Base-by-base conservation (phyloP, 2,797 vertebrate genomes). In the Vespertilio murinus region DNA sequence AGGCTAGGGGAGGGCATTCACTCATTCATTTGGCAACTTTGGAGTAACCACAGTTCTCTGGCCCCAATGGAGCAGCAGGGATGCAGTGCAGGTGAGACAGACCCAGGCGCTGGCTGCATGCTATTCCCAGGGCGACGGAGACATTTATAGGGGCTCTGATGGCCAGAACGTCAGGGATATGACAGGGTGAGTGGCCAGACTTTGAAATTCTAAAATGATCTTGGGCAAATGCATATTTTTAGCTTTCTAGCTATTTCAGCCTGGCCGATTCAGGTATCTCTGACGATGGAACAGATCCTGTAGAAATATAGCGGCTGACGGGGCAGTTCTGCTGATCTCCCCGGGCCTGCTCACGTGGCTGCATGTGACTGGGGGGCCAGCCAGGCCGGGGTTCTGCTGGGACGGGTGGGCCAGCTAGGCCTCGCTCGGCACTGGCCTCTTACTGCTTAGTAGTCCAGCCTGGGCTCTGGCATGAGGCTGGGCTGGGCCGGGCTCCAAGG, bases 191-290 rank as follows among this genome's bases (percentile, higher is more conserved):
- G 35, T 20, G 25, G 25, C 49, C 33, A 5, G 28, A 10, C 23
- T 78, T 65, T 79, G 56, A 56, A 70, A 88, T 73, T 77, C 78
- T 64, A 64, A 79, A 65, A 90, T 74, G n/a, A 81, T 25, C 33
- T 70, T 35, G 59, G 18, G 52, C 54, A 88, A 78, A 69, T 64
- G 22, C 25, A 16, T 45, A 38, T 61, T 59, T 94, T 92, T 52
- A 74, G 45, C 14, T 49, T 93, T 79, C 79, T 83, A 25, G 18
- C 42, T 28, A 33, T 14, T 45, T 38, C 74, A 90, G 40, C 59
- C 33, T 87, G 11, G 64, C 56, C 42, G 20, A 70, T 74, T 59
- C 10, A 6, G 30, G 20, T 83, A 45, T 59, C 70, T 74, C 40
- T 67, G 54, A 20, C 45, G 25, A 20, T 3, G 8, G 40, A 56